These are phyloP conservation scores for Hirtodrosophila histrioides DNA, from an alignment of 2,888 invertebrate genomes.

Conservation along the genomic window DNA sequence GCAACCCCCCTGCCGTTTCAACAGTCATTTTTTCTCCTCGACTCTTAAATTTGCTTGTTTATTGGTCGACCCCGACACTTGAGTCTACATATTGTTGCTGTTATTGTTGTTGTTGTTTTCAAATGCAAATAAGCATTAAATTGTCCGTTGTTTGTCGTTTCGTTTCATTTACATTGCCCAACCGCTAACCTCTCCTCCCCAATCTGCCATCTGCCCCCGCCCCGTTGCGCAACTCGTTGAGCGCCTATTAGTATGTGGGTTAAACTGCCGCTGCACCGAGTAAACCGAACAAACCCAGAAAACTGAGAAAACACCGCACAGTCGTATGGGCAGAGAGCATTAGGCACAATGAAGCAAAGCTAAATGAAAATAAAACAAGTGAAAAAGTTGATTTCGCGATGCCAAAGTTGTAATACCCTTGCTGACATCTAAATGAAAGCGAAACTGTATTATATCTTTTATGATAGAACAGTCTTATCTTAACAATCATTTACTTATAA, in stretches of 20 bases:
- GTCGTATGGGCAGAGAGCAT: constrained; percentile 19
- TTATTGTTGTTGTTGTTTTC: constrained; percentile 43
- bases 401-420: too few relatives aligned
- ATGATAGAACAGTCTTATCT: too few relatives aligned
- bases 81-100: constrained; percentile 57
- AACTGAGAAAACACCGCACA: constrained; percentile 3
- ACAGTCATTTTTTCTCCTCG: constrained; percentile 21
- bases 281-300: constrained; percentile 19
- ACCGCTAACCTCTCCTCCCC: constrained; percentile 17
- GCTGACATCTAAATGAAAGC: too few relatives aligned
- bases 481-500: too few relatives aligned
- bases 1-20: constrained; percentile 1
- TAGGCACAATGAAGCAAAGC: constrained; percentile 12
- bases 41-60: constrained; percentile 59
- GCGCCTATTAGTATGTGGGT: constrained; percentile 58
- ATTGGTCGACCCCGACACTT: constrained; percentile 63
- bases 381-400: too few relatives aligned
- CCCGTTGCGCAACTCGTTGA: constrained; percentile 54
- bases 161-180: constrained; percentile 69
- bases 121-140: constrained; percentile 77
- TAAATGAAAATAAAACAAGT: background rate
- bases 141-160: constrained; percentile 69
- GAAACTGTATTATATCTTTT: too few relatives aligned
- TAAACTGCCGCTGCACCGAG: constrained; percentile 63
- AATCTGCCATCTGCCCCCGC: constrained; percentile 1